Evolutionary conservation across 2,888 invertebrate genomes (phyloP), one percentile per base, ranked within the genome.

Genomic region (Netelia melanura): DNA sequence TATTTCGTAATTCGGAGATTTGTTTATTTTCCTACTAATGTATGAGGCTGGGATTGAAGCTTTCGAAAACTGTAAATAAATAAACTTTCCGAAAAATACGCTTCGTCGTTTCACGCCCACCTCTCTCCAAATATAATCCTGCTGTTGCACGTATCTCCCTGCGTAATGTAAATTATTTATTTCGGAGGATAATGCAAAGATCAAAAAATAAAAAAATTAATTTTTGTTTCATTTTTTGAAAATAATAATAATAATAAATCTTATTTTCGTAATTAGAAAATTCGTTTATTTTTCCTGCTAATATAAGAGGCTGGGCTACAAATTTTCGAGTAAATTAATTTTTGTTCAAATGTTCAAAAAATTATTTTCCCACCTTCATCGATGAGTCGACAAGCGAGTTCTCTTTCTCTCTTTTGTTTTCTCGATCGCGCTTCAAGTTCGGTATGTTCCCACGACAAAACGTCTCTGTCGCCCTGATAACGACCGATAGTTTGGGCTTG

Each of bases 11-110:
- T 21, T 21, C 21, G 1, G 21, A 21, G 21, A 21, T 21, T 21
- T 21, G 21, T 21, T 21, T 21, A 21, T 21, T 21, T 21, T 21
- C 21, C 0, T 21, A 21, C 2, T 30, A 2, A 30, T 2, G 30
- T 3, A 30, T 3, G 30, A 30, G 30, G 3, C 30, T 30, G 30
- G 30, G 30, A 3, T 30, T 3, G 0, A 30, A 30, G 2, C 3
- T 30, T 3, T 30, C 3, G 3, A 30, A 30, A 30, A 30, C 30
- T 30, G 0, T 30, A 3, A 30, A 30, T 30, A 30, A 30, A 30
- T 21, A 1, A 21, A 21, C 1, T 21, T 91, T 90, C 89, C 87
- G 86, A 88, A 89, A 90, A 90, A 90, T 90, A 90, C 88, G 62
- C 75, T 75, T 48, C 56, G 25, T 17, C 43, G 1, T 52, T 68